Conservation (phyloP, 2,888 invertebrate species). For the Panopea generosa region DNA sequence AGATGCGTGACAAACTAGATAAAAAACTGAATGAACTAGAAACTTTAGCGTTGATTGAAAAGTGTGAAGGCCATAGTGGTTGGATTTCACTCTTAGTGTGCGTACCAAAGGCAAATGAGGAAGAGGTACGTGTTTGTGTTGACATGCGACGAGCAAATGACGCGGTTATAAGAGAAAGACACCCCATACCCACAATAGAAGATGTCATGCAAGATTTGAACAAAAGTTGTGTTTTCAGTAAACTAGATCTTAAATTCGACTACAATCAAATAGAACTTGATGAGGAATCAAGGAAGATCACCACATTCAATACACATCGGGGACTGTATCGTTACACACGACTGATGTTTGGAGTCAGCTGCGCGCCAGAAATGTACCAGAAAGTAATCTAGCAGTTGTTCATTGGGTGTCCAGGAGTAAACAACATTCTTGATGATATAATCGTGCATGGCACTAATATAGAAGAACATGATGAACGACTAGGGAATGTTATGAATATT, state of each 20-base stretch:
- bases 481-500: constrained; percentile 42
- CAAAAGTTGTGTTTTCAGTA: constrained; percentile 56
- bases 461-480: constrained; percentile 53
- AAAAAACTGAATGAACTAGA: constrained; percentile 22
- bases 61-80: constrained; percentile 22
- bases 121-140: constrained; percentile 41
- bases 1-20: constrained; percentile 12
- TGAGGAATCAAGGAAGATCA: constrained; percentile 42
- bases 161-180: constrained; percentile 30
- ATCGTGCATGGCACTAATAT: constrained; percentile 54
- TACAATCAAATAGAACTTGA: constrained; percentile 59
- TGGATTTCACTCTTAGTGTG: constrained; percentile 42
- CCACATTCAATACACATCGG: constrained; percentile 46
- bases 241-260: constrained; percentile 65
- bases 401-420: constrained; percentile 43
- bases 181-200: constrained; percentile 41
- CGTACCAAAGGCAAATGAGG: constrained; percentile 26
- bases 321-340: constrained; percentile 46
- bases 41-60: constrained; percentile 32
- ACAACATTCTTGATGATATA: constrained; percentile 53
- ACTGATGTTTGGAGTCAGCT: constrained; percentile 41
- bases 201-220: constrained; percentile 38
- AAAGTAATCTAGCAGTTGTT: constrained; percentile 34
- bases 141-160: constrained; percentile 48
- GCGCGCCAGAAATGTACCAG: constrained; percentile 56